Evolutionary conservation across 2,113 vertebrate species (phyloP).

Genomic region (Orthochromis indermauri): DNA sequence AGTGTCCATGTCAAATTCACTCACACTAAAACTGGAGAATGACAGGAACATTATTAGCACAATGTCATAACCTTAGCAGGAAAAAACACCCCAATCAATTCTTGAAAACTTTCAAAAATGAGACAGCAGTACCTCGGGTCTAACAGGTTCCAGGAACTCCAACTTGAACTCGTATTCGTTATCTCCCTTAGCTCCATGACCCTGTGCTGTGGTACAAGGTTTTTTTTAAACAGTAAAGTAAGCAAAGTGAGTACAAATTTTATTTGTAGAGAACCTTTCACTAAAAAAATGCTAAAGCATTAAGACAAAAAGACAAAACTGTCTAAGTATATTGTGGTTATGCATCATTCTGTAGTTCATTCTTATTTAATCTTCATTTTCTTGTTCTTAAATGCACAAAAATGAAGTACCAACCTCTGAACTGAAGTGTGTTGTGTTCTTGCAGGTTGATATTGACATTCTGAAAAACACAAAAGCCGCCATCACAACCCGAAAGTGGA

Average conservation of each 20-base stretch:
- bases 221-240: background rate
- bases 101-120: background rate
- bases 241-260: background rate
- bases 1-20: background rate
- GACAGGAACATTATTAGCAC: background rate
- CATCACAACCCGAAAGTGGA: background rate
- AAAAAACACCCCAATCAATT: background rate
- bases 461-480: slow-evolving; percentile 61
- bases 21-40: background rate
- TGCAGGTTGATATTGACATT: slow-evolving; percentile 79
- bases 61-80: background rate
- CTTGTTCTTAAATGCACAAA: background rate
- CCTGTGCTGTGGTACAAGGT: slow-evolving; percentile 73
- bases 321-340: background rate
- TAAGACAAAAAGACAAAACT: background rate
- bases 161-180: slow-evolving; percentile 90
- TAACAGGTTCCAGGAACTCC: slow-evolving; percentile 83
- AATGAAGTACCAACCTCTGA: slow-evolving; percentile 77
- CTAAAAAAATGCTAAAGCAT: background rate
- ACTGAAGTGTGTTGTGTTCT: slow-evolving; percentile 80
- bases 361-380: background rate
- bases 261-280: background rate
- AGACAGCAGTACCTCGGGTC: slow-evolving; percentile 63
- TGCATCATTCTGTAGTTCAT: background rate
- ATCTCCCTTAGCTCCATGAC: slow-evolving; percentile 94